phyloP scores from a whole-genome alignment of 1,140 invertebrate genomes.

The Drosophila sturtevanti region DNA sequence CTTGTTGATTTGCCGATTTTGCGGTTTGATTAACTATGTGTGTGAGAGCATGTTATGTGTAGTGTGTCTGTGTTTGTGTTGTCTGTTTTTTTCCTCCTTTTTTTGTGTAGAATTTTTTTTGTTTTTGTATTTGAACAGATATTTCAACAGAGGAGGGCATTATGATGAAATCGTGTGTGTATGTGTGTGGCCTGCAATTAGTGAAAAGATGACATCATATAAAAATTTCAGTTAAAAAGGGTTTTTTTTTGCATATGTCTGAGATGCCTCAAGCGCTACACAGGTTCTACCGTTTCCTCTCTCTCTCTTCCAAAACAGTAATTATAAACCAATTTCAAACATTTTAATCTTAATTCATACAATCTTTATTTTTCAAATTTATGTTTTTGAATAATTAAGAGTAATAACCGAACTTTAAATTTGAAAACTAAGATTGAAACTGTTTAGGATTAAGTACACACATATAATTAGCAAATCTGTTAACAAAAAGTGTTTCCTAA shows the following conservation, averaged over 20 bases:
- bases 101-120: conserved; percentile 29
- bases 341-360: too few relatives aligned
- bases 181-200: neutral
- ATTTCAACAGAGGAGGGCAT: conserved; percentile 3
- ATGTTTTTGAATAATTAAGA: too few relatives aligned
- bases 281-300: neutral
- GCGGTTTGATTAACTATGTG: conserved; percentile 45
- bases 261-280: neutral
- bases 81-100: conserved; percentile 30
- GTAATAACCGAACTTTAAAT: too few relatives aligned
- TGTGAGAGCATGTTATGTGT: neutral
- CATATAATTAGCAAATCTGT: too few relatives aligned
- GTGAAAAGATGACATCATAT: conserved; percentile 9
- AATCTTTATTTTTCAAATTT: too few relatives aligned
- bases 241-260: neutral
- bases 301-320: neutral
- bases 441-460: too few relatives aligned
- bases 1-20: conserved; percentile 55
- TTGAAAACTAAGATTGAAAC: too few relatives aligned
- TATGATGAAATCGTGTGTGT: conserved; percentile 21
- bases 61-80: conserved; percentile 7
- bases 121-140: neutral
- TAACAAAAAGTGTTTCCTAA: too few relatives aligned
- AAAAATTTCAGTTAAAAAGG: neutral
- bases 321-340: neutral